Evolutionary conservation across 2,888 invertebrate species (phyloP), one percentile per base, ranked within the genome.

Genomic region (Byasa hedistus): DNA sequence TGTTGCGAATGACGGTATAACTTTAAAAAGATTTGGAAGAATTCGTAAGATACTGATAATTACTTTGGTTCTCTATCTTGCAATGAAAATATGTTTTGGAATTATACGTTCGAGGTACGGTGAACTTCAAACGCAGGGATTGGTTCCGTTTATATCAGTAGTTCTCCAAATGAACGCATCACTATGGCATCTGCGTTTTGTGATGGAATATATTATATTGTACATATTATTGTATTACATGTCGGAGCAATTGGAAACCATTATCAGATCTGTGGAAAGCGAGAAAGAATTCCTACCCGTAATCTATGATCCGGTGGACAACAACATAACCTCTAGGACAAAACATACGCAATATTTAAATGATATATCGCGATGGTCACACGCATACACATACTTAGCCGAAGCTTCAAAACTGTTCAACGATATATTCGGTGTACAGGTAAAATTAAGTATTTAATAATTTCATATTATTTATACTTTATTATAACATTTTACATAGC

Each of bases 381-480:
- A n/a, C 17, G 22, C 44, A 15, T 66, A 66, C 36, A 59, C 66
- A 3, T n/a, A 55, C 22, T 27, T 66, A 3, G n/a, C 62, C 4
- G 36, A 63, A 15, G 36, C 62, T 1, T 54, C 62, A 8, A 59
- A 48, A 17, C 19, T 59, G 8, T 66, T 66, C 23, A 62, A 66
- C 27, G 12, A 36, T 8, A 44, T 63, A 48, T 66, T 66, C 22
- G 66, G 66, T 23, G 7, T 66, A 1, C 62, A 66, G 62, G 66
- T 66, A 66, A 32, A 21, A 32, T 21, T 23, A 54, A 15, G 22
- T 12, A 39, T 58, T 27, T 10, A 51, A 32, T 24, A 44, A 23
- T 4, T 44, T 48, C 17, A 15, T 8, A 44, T 58, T 23, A 51
- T 58, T 48, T 15, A 7, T 56, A n/a, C n/a, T n/a, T n/a, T n/a